phyloP scores from a whole-genome alignment of 2,113 vertebrate genomes.

The Suncus etruscus region DNA sequence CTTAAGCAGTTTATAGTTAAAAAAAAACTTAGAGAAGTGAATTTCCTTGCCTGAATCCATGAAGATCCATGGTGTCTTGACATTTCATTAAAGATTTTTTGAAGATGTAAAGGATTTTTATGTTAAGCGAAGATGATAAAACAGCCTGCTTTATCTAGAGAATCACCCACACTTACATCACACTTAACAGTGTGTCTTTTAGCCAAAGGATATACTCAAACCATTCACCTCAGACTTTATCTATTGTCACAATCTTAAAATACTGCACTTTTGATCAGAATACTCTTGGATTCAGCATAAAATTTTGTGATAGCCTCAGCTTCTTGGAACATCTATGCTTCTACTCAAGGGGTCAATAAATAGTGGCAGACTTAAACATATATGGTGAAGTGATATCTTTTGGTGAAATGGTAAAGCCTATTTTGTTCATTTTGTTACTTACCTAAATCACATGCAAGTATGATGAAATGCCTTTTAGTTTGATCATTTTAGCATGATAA shows the following conservation, averaged over 20 bases:
- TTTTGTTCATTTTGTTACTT: not conserved
- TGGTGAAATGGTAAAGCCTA: not conserved
- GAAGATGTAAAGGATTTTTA: slow-evolving; percentile 49
- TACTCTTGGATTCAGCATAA: not conserved
- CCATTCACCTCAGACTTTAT: slow-evolving; percentile 21
- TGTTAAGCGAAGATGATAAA: slow-evolving; percentile 27
- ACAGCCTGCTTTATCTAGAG: not conserved
- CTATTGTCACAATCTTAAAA: not conserved
- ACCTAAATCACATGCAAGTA: not conserved
- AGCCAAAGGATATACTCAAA: not conserved
- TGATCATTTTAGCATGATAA: not conserved
- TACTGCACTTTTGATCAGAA: not conserved
- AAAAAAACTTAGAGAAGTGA: not conserved
- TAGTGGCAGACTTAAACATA: not conserved
- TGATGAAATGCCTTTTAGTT: not conserved
- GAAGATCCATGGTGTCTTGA: not conserved
- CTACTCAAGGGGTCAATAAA: not conserved
- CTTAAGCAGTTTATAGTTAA: slow-evolving; percentile 74
- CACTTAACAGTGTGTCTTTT: not conserved
- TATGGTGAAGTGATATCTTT: slow-evolving; percentile 15
- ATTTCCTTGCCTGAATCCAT: slow-evolving; percentile 21
- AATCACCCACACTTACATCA: not conserved
- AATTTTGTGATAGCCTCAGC: not conserved
- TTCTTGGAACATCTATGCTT: not conserved
- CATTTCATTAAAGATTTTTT: slow-evolving; percentile 52